Conservation (phyloP, 2,113 vertebrate species). For the Xerus inauris region DNA sequence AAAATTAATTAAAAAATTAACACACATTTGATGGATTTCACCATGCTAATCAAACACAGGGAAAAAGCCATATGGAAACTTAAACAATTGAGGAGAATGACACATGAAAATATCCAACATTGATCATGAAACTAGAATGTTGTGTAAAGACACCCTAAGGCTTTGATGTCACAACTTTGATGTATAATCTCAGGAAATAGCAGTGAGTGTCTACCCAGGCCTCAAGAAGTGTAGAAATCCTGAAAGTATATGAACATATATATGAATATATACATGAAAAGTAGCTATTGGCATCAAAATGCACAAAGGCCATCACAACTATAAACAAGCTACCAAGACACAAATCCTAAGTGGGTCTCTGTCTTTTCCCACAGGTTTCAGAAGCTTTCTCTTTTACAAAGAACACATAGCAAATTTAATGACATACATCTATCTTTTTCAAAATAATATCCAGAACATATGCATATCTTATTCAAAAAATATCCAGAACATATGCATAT, state of each 20-base stretch:
- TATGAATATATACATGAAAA: background rate
- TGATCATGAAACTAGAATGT: background rate
- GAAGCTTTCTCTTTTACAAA: background rate
- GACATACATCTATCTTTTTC: background rate
- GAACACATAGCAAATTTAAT: background rate
- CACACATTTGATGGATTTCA: background rate
- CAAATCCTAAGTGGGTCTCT: background rate
- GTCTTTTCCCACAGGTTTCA: background rate
- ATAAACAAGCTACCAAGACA: background rate
- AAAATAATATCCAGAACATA: background rate
- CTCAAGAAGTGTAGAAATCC: background rate
- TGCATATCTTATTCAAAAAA: no score
- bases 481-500: background rate
- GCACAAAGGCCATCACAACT: no score
- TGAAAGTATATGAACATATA: background rate
- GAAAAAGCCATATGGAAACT: background rate
- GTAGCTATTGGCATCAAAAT: background rate
- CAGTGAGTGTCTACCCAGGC: fast-evolving
- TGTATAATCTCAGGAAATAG: background rate
- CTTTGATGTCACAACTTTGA: background rate
- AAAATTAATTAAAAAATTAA: background rate
- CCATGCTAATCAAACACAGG: background rate
- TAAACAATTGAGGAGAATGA: background rate
- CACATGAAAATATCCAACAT: background rate
- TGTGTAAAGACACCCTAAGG: background rate